phyloP scores from a whole-genome alignment of 2,888 invertebrate genomes.

The Ophion obscuratus region DNA sequence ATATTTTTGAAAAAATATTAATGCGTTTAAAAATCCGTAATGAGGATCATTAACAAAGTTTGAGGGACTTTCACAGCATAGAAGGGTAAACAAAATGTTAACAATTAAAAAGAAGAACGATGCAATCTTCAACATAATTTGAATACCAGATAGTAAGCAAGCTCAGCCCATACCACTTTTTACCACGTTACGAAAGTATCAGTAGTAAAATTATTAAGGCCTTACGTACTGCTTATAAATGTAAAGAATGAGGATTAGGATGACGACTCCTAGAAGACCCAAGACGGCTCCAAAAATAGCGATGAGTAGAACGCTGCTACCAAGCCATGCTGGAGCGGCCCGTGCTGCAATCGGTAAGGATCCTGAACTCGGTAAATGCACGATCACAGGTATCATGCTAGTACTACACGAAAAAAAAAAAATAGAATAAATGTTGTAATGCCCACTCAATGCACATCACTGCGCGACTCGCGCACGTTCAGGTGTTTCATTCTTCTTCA shows the following conservation, averaged over 20 bases:
- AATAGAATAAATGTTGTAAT: conserved; percentile 1
- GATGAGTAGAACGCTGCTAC: conserved; percentile 85
- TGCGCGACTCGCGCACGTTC: background rate
- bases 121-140: too few relatives aligned
- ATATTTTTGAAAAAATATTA: too few relatives aligned
- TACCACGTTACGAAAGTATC: background rate
- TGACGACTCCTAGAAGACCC: conserved; percentile 90
- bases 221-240: conserved; percentile 89
- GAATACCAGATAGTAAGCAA: too few relatives aligned
- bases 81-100: too few relatives aligned
- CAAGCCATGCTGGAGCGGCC: conserved; percentile 84
- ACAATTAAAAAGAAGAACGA: too few relatives aligned
- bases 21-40: too few relatives aligned
- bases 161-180: too few relatives aligned
- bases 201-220: background rate
- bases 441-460: background rate
- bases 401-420: conserved; percentile 70
- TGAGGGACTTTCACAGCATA: too few relatives aligned
- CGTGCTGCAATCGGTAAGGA: conserved; percentile 82
- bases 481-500: too few relatives aligned
- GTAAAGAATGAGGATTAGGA: conserved; percentile 90
- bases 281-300: conserved; percentile 90
- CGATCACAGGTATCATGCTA: conserved; percentile 84
- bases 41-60: too few relatives aligned
- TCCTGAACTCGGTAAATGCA: conserved; percentile 83